Evolutionary conservation across 2,797 vertebrate species (phyloP), one percentile per base, ranked within the genome.

Genomic region (Acipenser oxyrinchus): DNA sequence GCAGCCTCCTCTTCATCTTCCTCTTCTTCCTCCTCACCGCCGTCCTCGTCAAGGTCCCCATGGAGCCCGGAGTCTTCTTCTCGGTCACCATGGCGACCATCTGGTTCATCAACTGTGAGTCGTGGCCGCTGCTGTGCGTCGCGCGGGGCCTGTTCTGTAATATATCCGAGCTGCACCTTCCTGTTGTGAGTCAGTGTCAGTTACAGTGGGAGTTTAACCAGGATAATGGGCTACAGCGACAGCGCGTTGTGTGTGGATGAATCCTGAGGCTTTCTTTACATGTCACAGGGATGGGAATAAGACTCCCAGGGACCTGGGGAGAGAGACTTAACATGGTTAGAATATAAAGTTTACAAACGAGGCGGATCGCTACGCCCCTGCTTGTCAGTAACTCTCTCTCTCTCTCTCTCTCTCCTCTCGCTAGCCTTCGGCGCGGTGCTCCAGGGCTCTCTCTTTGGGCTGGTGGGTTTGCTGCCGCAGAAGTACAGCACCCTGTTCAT

Each of bases 81-180:
- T 88, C 88, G 0, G 49, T 94, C 78, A 95, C 92, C 70, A 93
- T 96, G 93, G 85, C 90, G 0, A 93, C 86, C 0, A 90, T 94
- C 76, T 95, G 93, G 90, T 91, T 94, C 82, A 94, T 93, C 69
- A 94, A 94, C 76, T 94, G 93, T 94, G 79, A 90, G 87, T 77
- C 3, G 10, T 6, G 7, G 1, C 10, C 6, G 15, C 12, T 49
- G 10, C 13, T 10, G 12, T 62, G 58, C 23, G 37, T 18, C 11
- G 6, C 15, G 9, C 5, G 4, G 4, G 12, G 13, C 51, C 49
- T 61, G 9, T 60, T 7, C 7, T 60, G 23, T 37, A 37, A 37
- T 37, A 37, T 37, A 37, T 37, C 1, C 1, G 23, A 37, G 23
- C 23, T 37, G 23, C 23, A 37, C 2, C 23, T 37, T 37, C 23